phyloP scores from a whole-genome alignment of 2,888 invertebrate species.

The Eupithecia tripunctaria region DNA sequence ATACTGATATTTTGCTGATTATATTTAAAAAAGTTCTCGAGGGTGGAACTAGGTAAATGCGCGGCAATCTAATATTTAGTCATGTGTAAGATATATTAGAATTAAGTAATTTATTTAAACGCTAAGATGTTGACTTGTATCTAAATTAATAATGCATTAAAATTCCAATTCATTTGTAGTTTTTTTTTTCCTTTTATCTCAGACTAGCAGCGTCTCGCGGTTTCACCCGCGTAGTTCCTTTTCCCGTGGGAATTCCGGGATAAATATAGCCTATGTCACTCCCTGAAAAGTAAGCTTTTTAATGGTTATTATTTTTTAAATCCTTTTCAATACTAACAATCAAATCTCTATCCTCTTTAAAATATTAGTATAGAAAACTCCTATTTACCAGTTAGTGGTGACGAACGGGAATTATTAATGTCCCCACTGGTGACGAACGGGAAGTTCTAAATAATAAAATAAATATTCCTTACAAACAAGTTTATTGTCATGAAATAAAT shows the following conservation, averaged over 20 bases:
- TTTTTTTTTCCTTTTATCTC: not conserved
- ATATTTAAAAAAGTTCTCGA: not conserved
- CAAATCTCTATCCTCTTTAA: too few species aligned
- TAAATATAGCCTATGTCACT: too few species aligned
- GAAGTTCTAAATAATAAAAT: conserved; percentile 38
- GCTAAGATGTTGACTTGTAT: conserved; percentile 22
- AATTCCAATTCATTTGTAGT: conserved; percentile 3
- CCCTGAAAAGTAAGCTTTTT: too few species aligned
- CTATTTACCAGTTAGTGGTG: too few species aligned
- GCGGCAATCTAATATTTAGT: conserved; percentile 14
- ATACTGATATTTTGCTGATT: not conserved
- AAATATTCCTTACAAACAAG: conserved; percentile 54
- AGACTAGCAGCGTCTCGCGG: too few species aligned
- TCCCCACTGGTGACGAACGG: not conserved
- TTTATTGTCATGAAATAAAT: conserved; percentile 70
- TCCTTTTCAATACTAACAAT: too few species aligned
- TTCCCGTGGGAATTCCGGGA: too few species aligned
- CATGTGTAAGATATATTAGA: conserved; percentile 6
- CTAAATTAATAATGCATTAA: conserved; percentile 22
- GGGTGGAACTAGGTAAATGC: conserved; percentile 34
- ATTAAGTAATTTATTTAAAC: conserved; percentile 4
- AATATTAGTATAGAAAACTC: too few species aligned
- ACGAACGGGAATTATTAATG: not conserved
- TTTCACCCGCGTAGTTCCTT: too few species aligned
- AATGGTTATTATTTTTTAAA: too few species aligned